Evolutionary conservation across 2,113 vertebrate genomes (phyloP), one percentile per base, ranked within the genome.

Genomic region (Osmerus eperlanus): DNA sequence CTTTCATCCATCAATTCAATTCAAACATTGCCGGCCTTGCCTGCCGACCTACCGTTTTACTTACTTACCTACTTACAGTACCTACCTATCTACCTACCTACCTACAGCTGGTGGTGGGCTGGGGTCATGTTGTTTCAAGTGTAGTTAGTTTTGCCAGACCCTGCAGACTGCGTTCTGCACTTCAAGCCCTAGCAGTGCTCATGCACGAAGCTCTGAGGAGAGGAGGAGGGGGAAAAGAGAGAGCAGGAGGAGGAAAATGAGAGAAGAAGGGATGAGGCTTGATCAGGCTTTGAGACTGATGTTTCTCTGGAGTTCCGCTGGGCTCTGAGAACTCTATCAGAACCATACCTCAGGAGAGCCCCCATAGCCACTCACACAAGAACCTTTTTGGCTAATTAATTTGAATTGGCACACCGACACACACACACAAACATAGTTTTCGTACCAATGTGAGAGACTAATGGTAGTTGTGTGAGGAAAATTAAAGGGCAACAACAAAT

Each of bases 231-330:
- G 54, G 54, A 18, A 13, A 55, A 7, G 9, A 55, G 16, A 18
- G 54, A 55, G 54, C 15, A 2, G 15, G 15, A 19, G n/a, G 55
- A 56, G 36, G 41, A 53, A 13, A 41, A 6, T 19, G 32, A 19
- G 36, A 21, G 36, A 52, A 11, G 18, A 12, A 51, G 15, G 18
- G 52, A 29, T n/a, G 3, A 60, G 62, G 56, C 56, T 73, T 62
- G 69, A 76, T 77, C 75, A 77, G 78, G 69, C 83, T 76, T 71
- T 70, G 85, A 89, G 84, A 86, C 79, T 78, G 2, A 16, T 51
- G 25, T 83, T 71, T 86, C 82, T 83, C 77, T 3, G 11, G 79
- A 85, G 86, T 85, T 85, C 76, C 18, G 32, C 32, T 19, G 15
- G 15, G n/a, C 15, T 7, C 4, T 56, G 55, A 56, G 55, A 56